A percentile compares a stretch with the other conserved stretches of the same genome.
These are phyloP conservation scores for Apus apus DNA, from an alignment of 2,113 vertebrate species.

Conservation along the genomic window DNA sequence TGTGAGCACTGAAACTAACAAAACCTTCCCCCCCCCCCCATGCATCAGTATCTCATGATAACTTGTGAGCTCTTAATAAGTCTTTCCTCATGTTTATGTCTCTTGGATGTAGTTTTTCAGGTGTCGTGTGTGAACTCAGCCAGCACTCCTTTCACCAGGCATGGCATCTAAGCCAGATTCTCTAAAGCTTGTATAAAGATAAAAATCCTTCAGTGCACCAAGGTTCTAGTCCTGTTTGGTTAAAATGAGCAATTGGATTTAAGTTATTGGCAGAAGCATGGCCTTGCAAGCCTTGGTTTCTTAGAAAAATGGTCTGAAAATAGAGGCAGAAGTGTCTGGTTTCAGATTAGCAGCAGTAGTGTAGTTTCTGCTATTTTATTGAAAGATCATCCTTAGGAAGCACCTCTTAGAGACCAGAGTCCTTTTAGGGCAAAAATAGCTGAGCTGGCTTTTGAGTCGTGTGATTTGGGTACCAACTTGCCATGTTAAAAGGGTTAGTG, in stretches of 20 bases:
- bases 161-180: neutral
- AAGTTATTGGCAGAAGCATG: neutral
- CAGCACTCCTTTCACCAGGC: neutral
- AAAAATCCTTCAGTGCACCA: neutral
- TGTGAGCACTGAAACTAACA: neutral
- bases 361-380: neutral
- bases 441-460: neutral
- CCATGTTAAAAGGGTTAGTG: neutral
- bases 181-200: neutral
- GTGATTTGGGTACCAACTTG: neutral
- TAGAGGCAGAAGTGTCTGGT: neutral
- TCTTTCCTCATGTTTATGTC: neutral
- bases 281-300: fast-evolving
- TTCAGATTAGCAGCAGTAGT: neutral
- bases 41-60: neutral
- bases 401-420: neutral
- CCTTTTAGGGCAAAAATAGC: neutral
- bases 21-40: neutral
- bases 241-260: neutral
- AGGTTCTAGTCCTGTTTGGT: neutral
- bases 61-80: neutral
- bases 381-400: neutral
- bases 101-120: neutral
- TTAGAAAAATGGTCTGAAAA: neutral
- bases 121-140: neutral